These are phyloP conservation scores for Oreonectes daqikongensis DNA, from an alignment of 2,797 vertebrate species.

Conservation along the genomic window DNA sequence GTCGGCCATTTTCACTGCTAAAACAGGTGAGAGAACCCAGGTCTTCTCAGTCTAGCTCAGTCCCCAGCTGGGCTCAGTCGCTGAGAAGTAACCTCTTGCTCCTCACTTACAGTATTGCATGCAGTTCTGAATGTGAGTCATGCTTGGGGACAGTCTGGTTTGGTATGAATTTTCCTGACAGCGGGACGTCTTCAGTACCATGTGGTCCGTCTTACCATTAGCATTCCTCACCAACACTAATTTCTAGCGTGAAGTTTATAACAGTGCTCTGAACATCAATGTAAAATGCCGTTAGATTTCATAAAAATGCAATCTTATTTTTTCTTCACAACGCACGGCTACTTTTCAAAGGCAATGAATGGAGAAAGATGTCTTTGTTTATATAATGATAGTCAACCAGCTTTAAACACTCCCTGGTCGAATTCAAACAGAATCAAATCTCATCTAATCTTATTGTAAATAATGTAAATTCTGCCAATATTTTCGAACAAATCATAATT, in stretches of 20 bases:
- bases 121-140: constrained; percentile 10
- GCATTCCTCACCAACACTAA: constrained; percentile 17
- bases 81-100: constrained; percentile 25
- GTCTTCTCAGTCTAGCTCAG: not conserved
- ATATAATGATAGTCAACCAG: no score
- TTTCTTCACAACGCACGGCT: no score
- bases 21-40: not conserved
- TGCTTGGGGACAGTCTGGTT: constrained; percentile 17
- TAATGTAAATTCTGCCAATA: no score
- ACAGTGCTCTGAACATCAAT: not conserved
- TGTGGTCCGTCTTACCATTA: constrained; percentile 15
- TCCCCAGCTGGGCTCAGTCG: constrained; percentile 1
- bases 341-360: no score
- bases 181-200: constrained; percentile 24
- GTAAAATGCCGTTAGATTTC: not conserved
- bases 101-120: constrained; percentile 15
- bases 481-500: no score
- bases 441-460: no score
- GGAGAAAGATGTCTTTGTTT: no score
- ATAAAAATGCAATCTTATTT: not conserved
- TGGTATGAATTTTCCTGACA: constrained; percentile 26
- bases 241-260: not conserved
- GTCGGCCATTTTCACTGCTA: not conserved
- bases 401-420: no score
- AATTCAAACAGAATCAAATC: no score